A percentile compares a stretch with the other conserved stretches of the same genome.
Conservation (phyloP, 2,113 vertebrate species). For the Mionectes macconnelli region DNA sequence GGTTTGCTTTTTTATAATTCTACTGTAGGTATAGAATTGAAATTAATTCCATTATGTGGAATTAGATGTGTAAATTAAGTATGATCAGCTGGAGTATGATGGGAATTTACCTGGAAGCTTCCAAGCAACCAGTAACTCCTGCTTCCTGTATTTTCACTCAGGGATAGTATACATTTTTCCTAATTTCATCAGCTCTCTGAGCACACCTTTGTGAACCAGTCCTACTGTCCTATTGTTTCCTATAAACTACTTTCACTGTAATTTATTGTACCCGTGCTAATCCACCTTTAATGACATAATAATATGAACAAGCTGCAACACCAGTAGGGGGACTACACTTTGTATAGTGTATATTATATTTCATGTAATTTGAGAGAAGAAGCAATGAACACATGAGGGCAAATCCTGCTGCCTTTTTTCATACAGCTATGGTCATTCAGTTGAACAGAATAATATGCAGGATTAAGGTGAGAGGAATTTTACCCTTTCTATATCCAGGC, state of each 20-base stretch:
- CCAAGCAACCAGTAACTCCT: neutral
- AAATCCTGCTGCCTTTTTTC: neutral
- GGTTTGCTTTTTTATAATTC: neutral
- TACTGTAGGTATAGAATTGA: neutral
- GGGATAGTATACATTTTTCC: neutral
- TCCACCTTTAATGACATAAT: neutral
- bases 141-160: neutral
- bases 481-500: neutral
- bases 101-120: neutral
- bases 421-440: neutral
- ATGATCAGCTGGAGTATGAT: neutral
- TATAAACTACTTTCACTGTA: neutral
- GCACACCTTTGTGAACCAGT: neutral
- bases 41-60: neutral
- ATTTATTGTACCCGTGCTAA: neutral
- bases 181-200: neutral
- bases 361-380: neutral
- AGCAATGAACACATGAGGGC: neutral
- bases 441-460: neutral
- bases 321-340: neutral
- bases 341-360: neutral
- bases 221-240: neutral
- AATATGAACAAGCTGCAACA: neutral
- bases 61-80: neutral
- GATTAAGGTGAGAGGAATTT: conserved; percentile 32